Conservation (phyloP, 2,113 vertebrate species). For the Astatoreochromis straeleni region DNA sequence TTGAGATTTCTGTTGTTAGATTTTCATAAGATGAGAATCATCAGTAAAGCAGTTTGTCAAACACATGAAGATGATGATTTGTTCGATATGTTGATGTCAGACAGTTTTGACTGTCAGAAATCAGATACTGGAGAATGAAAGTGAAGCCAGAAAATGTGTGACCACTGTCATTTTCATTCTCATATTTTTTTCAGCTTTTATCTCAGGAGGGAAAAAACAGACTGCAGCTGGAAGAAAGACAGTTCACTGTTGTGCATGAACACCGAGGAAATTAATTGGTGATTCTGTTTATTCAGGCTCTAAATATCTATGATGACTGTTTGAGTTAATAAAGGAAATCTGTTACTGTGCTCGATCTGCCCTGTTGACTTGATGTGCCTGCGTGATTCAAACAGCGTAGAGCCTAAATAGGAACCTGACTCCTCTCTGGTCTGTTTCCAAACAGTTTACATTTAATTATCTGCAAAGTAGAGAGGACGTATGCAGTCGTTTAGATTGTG, state of each 20-base stretch:
- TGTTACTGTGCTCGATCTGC: not conserved
- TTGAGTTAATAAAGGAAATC: not conserved
- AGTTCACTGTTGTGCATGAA: not conserved
- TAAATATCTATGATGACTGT: not conserved
- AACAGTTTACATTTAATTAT: not conserved
- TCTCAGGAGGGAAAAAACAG: not conserved
- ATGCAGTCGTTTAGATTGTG: not conserved
- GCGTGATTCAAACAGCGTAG: not conserved
- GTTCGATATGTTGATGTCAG: not conserved
- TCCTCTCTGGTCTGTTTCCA: not conserved
- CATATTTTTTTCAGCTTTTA: not conserved
- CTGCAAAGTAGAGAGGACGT: not conserved
- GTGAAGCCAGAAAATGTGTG: not conserved
- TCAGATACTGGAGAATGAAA: not conserved
- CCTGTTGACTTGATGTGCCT: not conserved
- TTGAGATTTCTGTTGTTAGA: not conserved
- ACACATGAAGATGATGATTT: not conserved
- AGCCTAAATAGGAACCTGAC: not conserved
- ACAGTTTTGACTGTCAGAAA: not conserved
- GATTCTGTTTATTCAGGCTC: not conserved
- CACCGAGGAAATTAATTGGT: not conserved
- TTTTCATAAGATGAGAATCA: not conserved
- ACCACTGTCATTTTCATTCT: not conserved
- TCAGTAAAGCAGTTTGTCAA: not conserved
- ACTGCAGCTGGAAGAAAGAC: not conserved